Evolutionary conservation across 2,797 vertebrate species (phyloP), one percentile per base, ranked within the genome.

Genomic region (Sebastes nivosus): DNA sequence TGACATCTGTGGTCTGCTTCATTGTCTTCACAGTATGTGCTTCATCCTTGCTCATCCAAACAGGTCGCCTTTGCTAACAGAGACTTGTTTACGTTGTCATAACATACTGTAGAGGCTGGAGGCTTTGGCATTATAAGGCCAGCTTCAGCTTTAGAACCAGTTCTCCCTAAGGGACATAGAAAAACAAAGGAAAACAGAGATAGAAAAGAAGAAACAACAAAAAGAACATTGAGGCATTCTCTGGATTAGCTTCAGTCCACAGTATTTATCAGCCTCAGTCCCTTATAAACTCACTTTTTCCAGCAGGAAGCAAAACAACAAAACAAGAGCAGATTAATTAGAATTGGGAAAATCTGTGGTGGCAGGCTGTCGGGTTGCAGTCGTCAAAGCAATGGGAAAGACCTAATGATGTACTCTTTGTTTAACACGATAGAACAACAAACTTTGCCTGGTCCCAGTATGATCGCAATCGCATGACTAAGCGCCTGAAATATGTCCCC

Each of bases 241-340:
- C 57, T 91, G 79, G 81, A 84, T 87, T 84, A 72, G 38, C 63
- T 82, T 88, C 75, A 86, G 67, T 90, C 75, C 66, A 24, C 63
- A 61, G 70, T 89, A 85, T 89, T 74, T 86, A 92, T 90, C 90
- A 81, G 75, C 77, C 79, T 75, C 25, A 64, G 68, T 88, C 85
- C 82, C 57, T 84, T 90, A 77, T 85, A 91, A 83, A 77, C 82
- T 93, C 89, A 91, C 81, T 90, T 95, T 94, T 94, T 95, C 92
- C 91, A 93, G 68, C 88, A 90, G 88, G 86, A 89, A 86, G 90
- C 82, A 88, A 92, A 92, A 92, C 90, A 95, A 89, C 86, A 87
- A 93, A 93, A 93, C 90, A 92, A 91, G 85, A 89, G 83, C 87
- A 92, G 89, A 95, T 93, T 93, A 93, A 90, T 93, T 92, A 75